A percentile compares a stretch with the other conserved stretches of the same genome.
These are phyloP conservation scores for Phalacrocorax pelagicus DNA, from an alignment of 2,113 vertebrate genomes.

Conservation along the genomic window DNA sequence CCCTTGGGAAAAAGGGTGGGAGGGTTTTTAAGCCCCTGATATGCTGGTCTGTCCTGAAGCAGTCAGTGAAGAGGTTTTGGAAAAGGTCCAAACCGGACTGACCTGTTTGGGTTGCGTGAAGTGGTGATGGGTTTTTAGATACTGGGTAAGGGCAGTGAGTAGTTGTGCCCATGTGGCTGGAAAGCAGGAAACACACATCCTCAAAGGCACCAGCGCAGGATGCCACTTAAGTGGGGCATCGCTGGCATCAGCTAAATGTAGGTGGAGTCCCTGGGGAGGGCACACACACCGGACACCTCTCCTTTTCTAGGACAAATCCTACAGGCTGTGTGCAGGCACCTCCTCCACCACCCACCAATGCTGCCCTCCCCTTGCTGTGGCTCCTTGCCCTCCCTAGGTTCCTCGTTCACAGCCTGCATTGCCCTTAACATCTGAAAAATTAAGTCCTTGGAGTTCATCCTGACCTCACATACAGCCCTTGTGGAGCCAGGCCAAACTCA, in stretches of 20 bases:
- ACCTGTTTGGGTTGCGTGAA: background rate
- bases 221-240: fast-evolving
- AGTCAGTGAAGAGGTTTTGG: background rate
- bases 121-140: background rate
- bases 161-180: background rate
- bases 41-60: background rate
- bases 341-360: background rate
- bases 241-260: background rate
- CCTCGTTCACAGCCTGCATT: background rate
- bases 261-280: background rate
- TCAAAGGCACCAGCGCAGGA: background rate
- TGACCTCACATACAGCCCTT: background rate
- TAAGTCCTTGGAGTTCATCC: background rate
- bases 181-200: fast-evolving
- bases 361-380: fast-evolving
- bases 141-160: background rate
- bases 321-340: background rate
- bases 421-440: background rate
- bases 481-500: background rate
- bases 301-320: background rate
- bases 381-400: background rate
- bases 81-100: background rate
- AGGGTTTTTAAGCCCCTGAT: background rate
- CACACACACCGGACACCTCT: background rate
- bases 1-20: background rate